Evolutionary conservation across 1,140 invertebrate species (phyloP).

Genomic region (Campoletis sonorensis): DNA sequence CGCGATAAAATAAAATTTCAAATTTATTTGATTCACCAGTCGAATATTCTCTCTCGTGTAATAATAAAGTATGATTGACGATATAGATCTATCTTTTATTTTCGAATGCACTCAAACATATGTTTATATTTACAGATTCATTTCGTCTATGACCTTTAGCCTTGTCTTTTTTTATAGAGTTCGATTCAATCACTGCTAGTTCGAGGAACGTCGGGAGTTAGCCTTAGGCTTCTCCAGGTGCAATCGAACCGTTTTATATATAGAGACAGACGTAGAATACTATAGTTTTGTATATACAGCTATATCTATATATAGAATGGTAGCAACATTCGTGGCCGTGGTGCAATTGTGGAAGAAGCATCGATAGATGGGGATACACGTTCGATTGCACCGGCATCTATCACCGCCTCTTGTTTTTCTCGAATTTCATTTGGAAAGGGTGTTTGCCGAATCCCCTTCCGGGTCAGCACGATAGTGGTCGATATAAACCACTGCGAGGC

Average conservation of each 20-base stretch:
- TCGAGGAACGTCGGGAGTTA: constrained; percentile 21
- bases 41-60: background rate
- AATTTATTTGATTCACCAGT: background rate
- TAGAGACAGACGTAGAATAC: constrained; percentile 1
- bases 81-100: background rate
- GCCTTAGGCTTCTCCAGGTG: constrained; percentile 37
- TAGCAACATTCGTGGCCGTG: constrained; percentile 20
- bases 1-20: too few relatives aligned
- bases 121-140: background rate
- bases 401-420: constrained; percentile 38
- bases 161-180: constrained; percentile 23
- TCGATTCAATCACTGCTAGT: constrained; percentile 39
- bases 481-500: constrained; percentile 31
- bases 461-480: constrained; percentile 46
- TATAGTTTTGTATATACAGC: constrained; percentile 1
- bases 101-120: background rate
- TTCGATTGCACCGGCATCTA: constrained; percentile 56
- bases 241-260: constrained; percentile 30
- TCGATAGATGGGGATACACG: constrained; percentile 45
- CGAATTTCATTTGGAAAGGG: constrained; percentile 47
- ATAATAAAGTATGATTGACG: background rate
- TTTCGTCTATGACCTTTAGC: constrained; percentile 23
- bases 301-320: background rate
- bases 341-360: constrained; percentile 29
- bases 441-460: constrained; percentile 51